These are phyloP conservation scores for Aphis craccivora DNA, from an alignment of 1,140 invertebrate genomes.

Conservation along the genomic window DNA sequence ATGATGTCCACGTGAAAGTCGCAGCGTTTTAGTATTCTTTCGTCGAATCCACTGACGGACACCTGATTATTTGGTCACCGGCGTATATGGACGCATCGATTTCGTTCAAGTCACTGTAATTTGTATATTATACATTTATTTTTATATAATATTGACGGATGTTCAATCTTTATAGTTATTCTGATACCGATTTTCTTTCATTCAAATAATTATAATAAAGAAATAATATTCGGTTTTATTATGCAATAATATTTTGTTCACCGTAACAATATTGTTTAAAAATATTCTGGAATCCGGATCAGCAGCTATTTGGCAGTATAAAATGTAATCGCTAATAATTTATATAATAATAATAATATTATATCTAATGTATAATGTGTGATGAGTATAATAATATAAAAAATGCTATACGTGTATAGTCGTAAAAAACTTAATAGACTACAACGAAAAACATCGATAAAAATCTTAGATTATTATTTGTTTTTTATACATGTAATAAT, in stretches of 20 bases:
- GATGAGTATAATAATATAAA: background rate
- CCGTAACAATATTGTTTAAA: background rate
- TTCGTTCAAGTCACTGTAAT: background rate
- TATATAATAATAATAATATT: too few species aligned
- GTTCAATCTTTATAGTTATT: background rate
- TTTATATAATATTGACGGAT: background rate
- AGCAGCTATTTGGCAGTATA: background rate
- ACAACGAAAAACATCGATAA: background rate
- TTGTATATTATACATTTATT: background rate
- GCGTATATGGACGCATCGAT: background rate
- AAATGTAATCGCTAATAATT: background rate
- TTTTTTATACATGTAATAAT: background rate
- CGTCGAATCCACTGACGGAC: background rate
- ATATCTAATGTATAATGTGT: background rate
- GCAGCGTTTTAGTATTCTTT: background rate
- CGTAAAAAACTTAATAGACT: constrained; percentile 1
- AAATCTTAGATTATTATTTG: constrained; percentile 6
- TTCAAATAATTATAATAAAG: background rate
- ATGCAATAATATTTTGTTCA: background rate
- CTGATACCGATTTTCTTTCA: background rate
- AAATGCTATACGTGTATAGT: background rate
- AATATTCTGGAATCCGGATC: background rate
- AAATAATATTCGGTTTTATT: background rate
- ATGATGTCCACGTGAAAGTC: background rate
- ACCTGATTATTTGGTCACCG: background rate